A percentile compares a stretch with the other conserved stretches of the same genome.
Conservation (phyloP, 1,140 invertebrate species). For the Druon quercuslanigerum region DNA sequence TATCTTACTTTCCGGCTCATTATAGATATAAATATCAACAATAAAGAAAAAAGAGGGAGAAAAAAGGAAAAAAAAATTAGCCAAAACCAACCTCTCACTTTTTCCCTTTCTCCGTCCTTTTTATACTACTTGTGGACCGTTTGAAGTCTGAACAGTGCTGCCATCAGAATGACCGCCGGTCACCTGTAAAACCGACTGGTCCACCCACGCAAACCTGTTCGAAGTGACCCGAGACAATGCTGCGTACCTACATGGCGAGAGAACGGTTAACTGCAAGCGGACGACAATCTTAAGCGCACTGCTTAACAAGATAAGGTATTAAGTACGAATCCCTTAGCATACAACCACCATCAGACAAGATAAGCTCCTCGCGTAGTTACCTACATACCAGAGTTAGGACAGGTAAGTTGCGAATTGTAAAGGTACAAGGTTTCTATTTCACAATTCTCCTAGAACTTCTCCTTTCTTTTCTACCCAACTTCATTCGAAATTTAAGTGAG, state of each 20-base stretch:
- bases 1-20: too few species aligned
- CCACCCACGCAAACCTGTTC: constrained; percentile 64
- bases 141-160: constrained; percentile 59
- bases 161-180: constrained; percentile 59
- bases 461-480: background rate
- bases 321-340: constrained; percentile 66
- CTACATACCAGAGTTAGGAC: constrained; percentile 57
- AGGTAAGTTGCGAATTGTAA: constrained; percentile 53
- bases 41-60: too few species aligned
- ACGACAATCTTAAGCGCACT: constrained; percentile 71
- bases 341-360: constrained; percentile 68
- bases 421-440: constrained; percentile 33
- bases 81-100: too few species aligned
- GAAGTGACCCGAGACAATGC: constrained; percentile 55
- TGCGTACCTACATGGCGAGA: constrained; percentile 50
- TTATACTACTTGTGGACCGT: too few species aligned
- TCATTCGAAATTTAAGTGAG: too few species aligned
- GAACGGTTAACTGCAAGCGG: constrained; percentile 59
- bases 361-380: constrained; percentile 59
- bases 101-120: too few species aligned
- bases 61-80: too few species aligned
- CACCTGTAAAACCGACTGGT: constrained; percentile 58
- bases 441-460: constrained; percentile 12
- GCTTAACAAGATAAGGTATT: constrained; percentile 74
- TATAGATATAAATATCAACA: too few species aligned